Evolutionary conservation across 2,797 vertebrate genomes (phyloP).

Genomic region (Peromyscus attwateri): DNA sequence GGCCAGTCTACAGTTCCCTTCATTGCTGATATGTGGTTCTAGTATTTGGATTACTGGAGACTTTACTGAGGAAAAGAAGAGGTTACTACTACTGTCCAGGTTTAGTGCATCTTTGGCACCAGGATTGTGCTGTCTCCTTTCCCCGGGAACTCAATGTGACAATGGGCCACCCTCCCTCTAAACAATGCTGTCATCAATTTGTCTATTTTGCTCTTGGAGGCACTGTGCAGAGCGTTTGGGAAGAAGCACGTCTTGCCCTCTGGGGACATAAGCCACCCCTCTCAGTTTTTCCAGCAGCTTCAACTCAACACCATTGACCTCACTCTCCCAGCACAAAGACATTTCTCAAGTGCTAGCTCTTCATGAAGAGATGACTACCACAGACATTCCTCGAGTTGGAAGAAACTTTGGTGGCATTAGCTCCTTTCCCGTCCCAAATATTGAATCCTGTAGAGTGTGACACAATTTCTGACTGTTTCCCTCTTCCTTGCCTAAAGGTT

Average conservation of each 20-base stretch:
- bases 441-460: neutral
- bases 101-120: neutral
- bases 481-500: neutral
- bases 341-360: neutral
- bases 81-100: neutral
- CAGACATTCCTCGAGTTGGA: neutral
- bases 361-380: neutral
- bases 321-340: slow-evolving; percentile 9
- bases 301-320: neutral
- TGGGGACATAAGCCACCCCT: neutral
- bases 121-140: neutral
- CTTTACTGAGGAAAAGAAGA: slow-evolving; percentile 56
- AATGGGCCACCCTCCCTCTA: neutral
- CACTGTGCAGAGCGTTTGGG: neutral
- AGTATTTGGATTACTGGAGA: slow-evolving; percentile 3
- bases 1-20: neutral
- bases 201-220: slow-evolving; percentile 6
- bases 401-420: neutral
- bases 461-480: neutral
- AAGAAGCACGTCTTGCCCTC: neutral
- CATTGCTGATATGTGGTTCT: slow-evolving; percentile 20
- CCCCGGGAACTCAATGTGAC: neutral
- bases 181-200: neutral
- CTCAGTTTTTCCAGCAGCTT: slow-evolving; percentile 12
- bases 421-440: slow-evolving; percentile 23